Base-by-base conservation (phyloP, 2,113 vertebrate genomes). In the Amazona guildingii region DNA sequence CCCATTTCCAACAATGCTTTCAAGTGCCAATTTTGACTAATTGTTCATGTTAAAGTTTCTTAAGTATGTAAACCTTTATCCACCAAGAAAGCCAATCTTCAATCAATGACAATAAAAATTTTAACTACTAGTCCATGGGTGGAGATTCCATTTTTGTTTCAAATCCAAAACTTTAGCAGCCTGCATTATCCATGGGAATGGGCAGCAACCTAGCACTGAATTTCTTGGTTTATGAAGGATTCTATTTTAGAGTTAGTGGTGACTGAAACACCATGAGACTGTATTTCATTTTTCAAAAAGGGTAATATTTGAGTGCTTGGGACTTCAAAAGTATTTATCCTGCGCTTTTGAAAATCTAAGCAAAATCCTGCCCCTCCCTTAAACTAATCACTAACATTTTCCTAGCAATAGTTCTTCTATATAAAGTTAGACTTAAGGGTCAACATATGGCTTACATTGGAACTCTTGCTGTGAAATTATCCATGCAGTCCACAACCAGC, bases 401-500 rank as follows among this genome's bases (percentile, higher is more conserved):
- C 70, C 70, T 82, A 75, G 79, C 33, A 84, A 35, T 73, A 69
- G 57, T 55, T 88, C 46, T 92, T 87, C 83, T 74, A 44, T 27
- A 46, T 66, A 59, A 76, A 85, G 69, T 93, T 79, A 91, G 70
- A 91, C 37, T 59, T 20, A 92, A 66, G 61, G 64, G 62, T 87
- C 70, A 92, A 94, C 86, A 92, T 85, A 89, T 67, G 86, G 89
- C 81, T 94, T 94, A 85, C 67, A 86, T 67, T 92, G 86, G 49
- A 94, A 87, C 57, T 83, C 67, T 55, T 62, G 49, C 83, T 94
- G 88, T 79, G 86, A 87, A 93, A 84, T 74, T 80, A 96, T 21
- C 70, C 49, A 16, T 59, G 49, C 44, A 79, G 54, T 52, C 74
- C 88, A 89, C 77, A 91, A 91, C 27, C 70, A 91, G 92, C 66